Evolutionary conservation across 2,797 vertebrate species (phyloP), one percentile per base, ranked within the genome.

Genomic region (Anas georgica): DNA sequence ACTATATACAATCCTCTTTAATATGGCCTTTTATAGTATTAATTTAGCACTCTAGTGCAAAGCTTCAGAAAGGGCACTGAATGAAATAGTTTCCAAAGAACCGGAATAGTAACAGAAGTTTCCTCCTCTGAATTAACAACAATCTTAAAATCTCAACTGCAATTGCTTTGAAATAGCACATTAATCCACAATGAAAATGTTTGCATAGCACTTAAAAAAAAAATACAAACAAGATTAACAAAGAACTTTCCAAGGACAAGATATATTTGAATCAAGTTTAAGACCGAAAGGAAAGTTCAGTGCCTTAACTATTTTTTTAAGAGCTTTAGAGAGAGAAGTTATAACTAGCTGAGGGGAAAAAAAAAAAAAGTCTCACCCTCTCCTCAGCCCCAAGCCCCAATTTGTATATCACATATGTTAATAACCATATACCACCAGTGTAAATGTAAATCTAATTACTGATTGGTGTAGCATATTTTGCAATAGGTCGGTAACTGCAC

Each of bases 11-110:
- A 94, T 96, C 75, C 67, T 92, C 91, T 96, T 97, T 97, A 97
- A 97, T 95, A 91, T 59, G 90, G 70, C 29, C 74, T 97, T 96
- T 97, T 95, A 97, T 96, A 97, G 69, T 73, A 88, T 91, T 97
- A 91, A 21, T 96, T 97, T 95, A 96, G 77, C 94, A 84, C 46
- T 92, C 68, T 9, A 75, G 46, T 73, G 60, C 86, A 86, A 96
- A 96, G 88, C 93, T 88, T 93, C 58, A 52, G 73, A 91, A 95
- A 75, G 74, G 63, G 82, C 90, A 80, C 69, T 95, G 93, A 97
- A 95, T 92, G 35, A 96, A 98, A 97, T 97, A 94, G 83, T 96
- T 97, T 97, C 83, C 86, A 84, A 92, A 90, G 79, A 93, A 89
- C 14, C 5, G 5, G 59, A 85, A 91, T 13, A 59, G 74, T 86